Conservation (phyloP, 1,140 invertebrate genomes). For the Dendrolimus punctatus region DNA sequence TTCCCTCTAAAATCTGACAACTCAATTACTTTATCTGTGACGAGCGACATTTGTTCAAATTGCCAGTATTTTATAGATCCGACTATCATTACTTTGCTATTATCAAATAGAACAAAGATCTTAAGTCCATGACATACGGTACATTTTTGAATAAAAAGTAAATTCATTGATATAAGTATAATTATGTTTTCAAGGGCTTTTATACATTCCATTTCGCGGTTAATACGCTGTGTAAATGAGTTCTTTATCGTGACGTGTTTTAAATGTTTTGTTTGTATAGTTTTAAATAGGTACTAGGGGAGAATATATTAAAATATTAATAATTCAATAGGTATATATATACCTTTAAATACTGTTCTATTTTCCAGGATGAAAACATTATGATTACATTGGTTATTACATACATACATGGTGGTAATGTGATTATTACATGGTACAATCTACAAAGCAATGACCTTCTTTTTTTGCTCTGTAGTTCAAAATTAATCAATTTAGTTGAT, state of each 20-base stretch:
- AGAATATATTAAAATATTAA: conserved; percentile 50
- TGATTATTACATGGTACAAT: no score
- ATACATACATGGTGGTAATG: no score
- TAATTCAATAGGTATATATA: not conserved
- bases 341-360: no score
- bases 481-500: no score
- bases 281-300: conserved; percentile 29
- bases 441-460: no score
- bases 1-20: conserved; percentile 63
- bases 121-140: conserved; percentile 14
- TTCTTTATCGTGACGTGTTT: conserved; percentile 65
- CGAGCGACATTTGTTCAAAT: conserved; percentile 67
- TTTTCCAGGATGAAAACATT: no score
- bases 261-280: conserved; percentile 51
- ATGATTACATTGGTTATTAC: no score
- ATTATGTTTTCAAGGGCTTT: conserved; percentile 27
- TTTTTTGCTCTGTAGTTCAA: no score
- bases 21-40: conserved; percentile 47
- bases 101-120: not conserved
- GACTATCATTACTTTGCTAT: conserved; percentile 1
- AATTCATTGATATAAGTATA: conserved; percentile 12
- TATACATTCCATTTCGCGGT: conserved; percentile 55
- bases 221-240: conserved; percentile 67
- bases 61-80: conserved; percentile 29
- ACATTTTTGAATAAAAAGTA: conserved; percentile 8